Percentiles rank a stretch among this genome's conserved stretches.
These are phyloP conservation scores for Sebastes paucispinis DNA, from an alignment of 2,797 vertebrate genomes.

Conservation along the genomic window DNA sequence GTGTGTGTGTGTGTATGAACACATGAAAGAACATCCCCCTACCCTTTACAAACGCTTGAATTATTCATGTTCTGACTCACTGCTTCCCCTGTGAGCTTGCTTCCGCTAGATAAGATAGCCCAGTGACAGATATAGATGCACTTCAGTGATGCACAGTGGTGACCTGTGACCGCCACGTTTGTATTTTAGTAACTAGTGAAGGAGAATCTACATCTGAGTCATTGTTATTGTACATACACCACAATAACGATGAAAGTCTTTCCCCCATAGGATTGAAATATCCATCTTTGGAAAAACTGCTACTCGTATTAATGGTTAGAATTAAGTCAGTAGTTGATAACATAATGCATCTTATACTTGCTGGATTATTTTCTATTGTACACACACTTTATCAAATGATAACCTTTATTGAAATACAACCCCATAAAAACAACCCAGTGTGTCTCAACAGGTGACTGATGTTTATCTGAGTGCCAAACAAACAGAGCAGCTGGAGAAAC, in stretches of 20 bases:
- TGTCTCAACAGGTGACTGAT: neutral
- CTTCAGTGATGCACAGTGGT: neutral
- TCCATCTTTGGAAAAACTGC: neutral
- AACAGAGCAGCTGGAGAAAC: conserved; percentile 24
- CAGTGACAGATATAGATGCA: conserved; percentile 24
- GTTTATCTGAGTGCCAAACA: neutral
- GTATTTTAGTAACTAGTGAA: neutral
- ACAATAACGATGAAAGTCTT: neutral
- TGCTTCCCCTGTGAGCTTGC: conserved; percentile 39
- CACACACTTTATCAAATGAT: neutral
- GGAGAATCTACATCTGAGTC: neutral
- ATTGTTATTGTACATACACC: neutral
- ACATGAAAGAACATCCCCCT: conserved; percentile 35
- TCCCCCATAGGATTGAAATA: neutral
- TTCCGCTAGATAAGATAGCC: conserved; percentile 44
- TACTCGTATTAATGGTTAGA: neutral
- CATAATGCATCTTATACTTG: neutral
- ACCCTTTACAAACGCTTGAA: conserved; percentile 46
- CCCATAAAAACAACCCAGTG: neutral
- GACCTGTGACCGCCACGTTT: neutral
- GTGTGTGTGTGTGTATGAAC: conserved; percentile 1
- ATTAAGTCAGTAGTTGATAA: neutral
- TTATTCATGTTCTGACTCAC: conserved; percentile 71
- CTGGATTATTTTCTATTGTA: neutral
- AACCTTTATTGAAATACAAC: neutral